phyloP scores from a whole-genome alignment of 2,888 invertebrate species.

The Liopterus haemorrhoidalis region DNA sequence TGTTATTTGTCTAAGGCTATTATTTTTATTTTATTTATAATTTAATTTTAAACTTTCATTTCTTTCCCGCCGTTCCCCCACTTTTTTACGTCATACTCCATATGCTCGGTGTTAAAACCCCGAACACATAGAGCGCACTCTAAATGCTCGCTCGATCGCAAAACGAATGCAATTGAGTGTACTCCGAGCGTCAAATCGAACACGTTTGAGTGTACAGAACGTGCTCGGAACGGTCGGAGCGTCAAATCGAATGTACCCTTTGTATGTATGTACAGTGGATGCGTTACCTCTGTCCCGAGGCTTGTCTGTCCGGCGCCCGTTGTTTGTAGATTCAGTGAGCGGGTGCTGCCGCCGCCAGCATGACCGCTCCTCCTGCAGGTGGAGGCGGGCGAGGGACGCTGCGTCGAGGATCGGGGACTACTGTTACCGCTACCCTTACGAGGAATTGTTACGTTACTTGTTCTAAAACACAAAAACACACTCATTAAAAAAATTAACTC shows the following conservation, averaged over 20 bases:
- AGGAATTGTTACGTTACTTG: slow-evolving; percentile 43
- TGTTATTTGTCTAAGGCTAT: too few relatives aligned
- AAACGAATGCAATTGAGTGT: too few relatives aligned
- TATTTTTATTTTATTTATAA: too few relatives aligned
- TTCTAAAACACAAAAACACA: slow-evolving; percentile 32
- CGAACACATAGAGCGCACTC: too few relatives aligned
- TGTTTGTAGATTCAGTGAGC: slow-evolving; percentile 4
- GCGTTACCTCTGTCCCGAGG: slow-evolving; percentile 13
- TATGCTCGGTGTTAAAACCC: too few relatives aligned
- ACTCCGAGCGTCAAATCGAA: too few relatives aligned
- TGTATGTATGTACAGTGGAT: background rate
- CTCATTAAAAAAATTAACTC: background rate
- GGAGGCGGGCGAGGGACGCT: slow-evolving; percentile 39
- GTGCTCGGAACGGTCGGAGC: too few relatives aligned
- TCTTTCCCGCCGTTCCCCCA: too few relatives aligned
- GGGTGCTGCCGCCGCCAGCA: slow-evolving; percentile 57
- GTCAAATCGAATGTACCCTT: background rate
- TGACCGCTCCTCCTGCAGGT: slow-evolving; percentile 46
- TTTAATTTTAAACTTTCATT: too few relatives aligned
- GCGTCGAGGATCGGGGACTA: slow-evolving; percentile 28
- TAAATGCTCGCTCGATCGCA: too few relatives aligned
- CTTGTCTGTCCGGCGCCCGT: slow-evolving; percentile 18
- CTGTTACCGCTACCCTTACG: slow-evolving; percentile 41
- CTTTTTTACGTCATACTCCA: too few relatives aligned
- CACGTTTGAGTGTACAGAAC: too few relatives aligned